These are phyloP conservation scores for Glomeris maerens DNA, from an alignment of 1,140 invertebrate species.

Conservation along the genomic window DNA sequence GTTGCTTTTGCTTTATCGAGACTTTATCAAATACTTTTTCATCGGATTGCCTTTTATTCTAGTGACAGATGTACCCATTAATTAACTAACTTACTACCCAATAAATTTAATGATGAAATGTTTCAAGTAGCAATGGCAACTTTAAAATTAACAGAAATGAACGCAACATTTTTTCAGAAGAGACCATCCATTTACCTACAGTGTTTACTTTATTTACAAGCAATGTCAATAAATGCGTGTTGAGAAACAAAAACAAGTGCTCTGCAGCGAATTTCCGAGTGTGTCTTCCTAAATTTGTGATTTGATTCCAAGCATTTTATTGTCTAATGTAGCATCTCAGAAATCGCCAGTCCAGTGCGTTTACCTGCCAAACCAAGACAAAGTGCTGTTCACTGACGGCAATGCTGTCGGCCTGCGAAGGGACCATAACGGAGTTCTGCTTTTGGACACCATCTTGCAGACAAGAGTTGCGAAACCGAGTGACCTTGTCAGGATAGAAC, in stretches of 20 bases:
- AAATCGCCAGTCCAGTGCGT: slow-evolving; percentile 43
- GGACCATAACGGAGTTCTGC: slow-evolving; percentile 75
- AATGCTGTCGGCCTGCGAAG: slow-evolving; percentile 62
- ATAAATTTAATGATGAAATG: too few species aligned
- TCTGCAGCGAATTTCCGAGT: slow-evolving; percentile 2
- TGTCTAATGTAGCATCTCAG: slow-evolving; percentile 33
- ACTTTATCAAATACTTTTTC: too few species aligned
- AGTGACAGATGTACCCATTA: too few species aligned
- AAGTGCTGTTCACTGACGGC: slow-evolving; percentile 65
- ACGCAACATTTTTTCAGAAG: background rate
- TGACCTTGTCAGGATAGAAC: slow-evolving; percentile 63
- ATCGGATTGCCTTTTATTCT: too few species aligned
- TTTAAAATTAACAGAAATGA: background rate
- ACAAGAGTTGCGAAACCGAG: slow-evolving; percentile 50
- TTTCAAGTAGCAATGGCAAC: too few species aligned
- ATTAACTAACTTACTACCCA: too few species aligned
- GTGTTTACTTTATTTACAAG: background rate
- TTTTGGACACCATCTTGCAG: slow-evolving; percentile 75
- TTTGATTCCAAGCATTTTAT: slow-evolving; percentile 17
- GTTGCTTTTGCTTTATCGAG: too few species aligned
- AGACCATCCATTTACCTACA: background rate
- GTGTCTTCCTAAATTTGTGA: background rate
- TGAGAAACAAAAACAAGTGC: slow-evolving; percentile 16
- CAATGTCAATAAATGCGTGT: background rate
- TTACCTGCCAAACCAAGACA: slow-evolving; percentile 62